These are phyloP conservation scores for Schmidtea mediterranea DNA, from an alignment of 1,140 invertebrate genomes.

Conservation along the genomic window DNA sequence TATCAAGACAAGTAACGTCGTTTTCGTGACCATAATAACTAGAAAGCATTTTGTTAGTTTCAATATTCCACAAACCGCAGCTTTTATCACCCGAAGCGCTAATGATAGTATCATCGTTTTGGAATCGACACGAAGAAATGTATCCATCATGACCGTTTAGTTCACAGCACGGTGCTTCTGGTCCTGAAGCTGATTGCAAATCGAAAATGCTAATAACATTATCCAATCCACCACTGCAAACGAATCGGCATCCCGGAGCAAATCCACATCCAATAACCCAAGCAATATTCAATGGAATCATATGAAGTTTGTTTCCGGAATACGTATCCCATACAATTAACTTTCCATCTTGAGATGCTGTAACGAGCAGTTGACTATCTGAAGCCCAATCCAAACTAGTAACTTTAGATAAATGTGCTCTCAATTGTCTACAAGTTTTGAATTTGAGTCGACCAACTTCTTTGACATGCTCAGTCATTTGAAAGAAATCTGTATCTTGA, in stretches of 20 bases:
- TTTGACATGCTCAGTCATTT: slow-evolving; percentile 3
- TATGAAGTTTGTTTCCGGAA: not conserved
- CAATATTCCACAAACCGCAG: slow-evolving; percentile 4
- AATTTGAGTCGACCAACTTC: slow-evolving; percentile 1
- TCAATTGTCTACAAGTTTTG: not conserved
- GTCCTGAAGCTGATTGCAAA: not conserved
- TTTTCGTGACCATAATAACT: slow-evolving; percentile 3
- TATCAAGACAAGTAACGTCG: slow-evolving; percentile 4
- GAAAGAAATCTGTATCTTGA: not conserved
- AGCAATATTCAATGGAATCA: not conserved
- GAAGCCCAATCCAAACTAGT: not conserved
- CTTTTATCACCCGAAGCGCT: slow-evolving; percentile 6
- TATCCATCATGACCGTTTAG: slow-evolving; percentile 6
- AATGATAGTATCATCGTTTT: not conserved
- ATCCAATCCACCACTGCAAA: slow-evolving; percentile 5
- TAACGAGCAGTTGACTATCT: not conserved
- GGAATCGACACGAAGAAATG: not conserved
- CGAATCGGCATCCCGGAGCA: not conserved
- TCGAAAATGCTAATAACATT: not conserved
- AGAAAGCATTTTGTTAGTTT: not conserved
- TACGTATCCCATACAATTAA: slow-evolving; percentile 2
- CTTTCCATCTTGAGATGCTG: slow-evolving; percentile 3
- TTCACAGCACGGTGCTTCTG: not conserved
- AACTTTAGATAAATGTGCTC: slow-evolving; percentile 1
- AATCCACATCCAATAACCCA: slow-evolving; percentile 5